Evolutionary conservation across 2,888 invertebrate species (phyloP), one percentile per base, ranked within the genome.

Genomic region (Drosophila buzzatii): DNA sequence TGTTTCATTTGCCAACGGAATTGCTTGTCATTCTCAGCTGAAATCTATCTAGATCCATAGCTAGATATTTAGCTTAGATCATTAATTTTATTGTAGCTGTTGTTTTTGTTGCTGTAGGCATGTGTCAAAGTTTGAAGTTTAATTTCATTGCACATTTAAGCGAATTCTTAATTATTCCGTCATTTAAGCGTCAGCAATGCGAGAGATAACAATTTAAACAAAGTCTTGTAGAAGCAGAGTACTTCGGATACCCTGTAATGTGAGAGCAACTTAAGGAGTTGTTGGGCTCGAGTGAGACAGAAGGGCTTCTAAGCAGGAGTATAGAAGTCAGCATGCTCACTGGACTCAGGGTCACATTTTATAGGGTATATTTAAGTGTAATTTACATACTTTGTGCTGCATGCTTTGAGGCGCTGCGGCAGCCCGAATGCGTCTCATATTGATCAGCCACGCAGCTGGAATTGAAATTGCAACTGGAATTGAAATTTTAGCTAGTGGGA

Each of bases 161-260:
- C 47, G 31, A 52, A 75, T 39, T 62, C 68, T 73, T 61, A 77
- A 78, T 73, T 78, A 73, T 77, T 33, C 44, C 27, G 55, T 66
- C 65, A 69, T 18, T 31, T 4, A 14, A 39, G 18, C n/a, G n/a
- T n/a, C n/a, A n/a, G n/a, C n/a, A n/a, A n/a, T n/a, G n/a, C 67
- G 67, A 14, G 37, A 14, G 12, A 33, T 33, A 33, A 8, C 33
- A 1, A 33, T 33, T 33, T 33, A 31, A 31, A 1, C n/a, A n/a
- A n/a, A n/a, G n/a, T n/a, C n/a, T n/a, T 7, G 6, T 31, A 8
- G 31, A 31, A 8, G 8, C 7, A 31, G 33, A 8, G 9, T 9
- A 33, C 33, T 9, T 33, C 6, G 1, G 33, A 33, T 33, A 33
- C 33, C 33, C 33, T 33, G 33, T 33, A 33, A 33, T 33, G 33